These are phyloP conservation scores for Hypotaenidia okinawae DNA, from an alignment of 2,797 vertebrate species.

Conservation along the genomic window DNA sequence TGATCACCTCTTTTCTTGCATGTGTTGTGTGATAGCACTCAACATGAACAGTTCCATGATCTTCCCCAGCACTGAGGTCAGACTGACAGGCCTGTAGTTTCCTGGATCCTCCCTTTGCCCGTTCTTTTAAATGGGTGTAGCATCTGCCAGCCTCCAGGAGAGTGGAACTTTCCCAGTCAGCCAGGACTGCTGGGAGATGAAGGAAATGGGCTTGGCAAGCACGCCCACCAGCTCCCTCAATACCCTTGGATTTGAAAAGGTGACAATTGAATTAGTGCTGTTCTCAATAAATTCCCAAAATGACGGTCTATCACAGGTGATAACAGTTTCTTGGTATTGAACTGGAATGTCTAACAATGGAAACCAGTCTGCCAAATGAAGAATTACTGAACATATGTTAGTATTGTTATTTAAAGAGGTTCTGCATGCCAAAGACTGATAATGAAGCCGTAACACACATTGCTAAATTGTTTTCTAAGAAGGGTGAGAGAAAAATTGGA, in stretches of 20 bases:
- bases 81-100: too few relatives aligned
- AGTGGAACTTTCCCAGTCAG: too few relatives aligned
- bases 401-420: slow-evolving; percentile 39
- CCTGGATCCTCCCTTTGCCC: too few relatives aligned
- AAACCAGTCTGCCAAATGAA: slow-evolving; percentile 12
- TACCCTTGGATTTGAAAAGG: background rate
- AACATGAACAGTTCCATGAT: too few relatives aligned
- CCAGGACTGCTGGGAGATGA: too few relatives aligned
- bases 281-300: background rate
- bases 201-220: too few relatives aligned
- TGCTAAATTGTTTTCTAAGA: slow-evolving; percentile 3
- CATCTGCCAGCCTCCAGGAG: too few relatives aligned
- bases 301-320: background rate
- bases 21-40: too few relatives aligned
- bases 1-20: too few relatives aligned
- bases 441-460: background rate
- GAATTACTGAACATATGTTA: slow-evolving; percentile 23
- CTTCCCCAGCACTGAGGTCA: too few relatives aligned
- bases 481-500: background rate
- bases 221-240: too few relatives aligned
- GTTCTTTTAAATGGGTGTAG: too few relatives aligned
- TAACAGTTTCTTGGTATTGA: background rate
- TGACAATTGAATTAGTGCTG: background rate
- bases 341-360: background rate
- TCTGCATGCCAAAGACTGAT: slow-evolving; percentile 11